Evolutionary conservation across 2,888 invertebrate genomes (phyloP).

Genomic region (Calameuta pallipes): DNA sequence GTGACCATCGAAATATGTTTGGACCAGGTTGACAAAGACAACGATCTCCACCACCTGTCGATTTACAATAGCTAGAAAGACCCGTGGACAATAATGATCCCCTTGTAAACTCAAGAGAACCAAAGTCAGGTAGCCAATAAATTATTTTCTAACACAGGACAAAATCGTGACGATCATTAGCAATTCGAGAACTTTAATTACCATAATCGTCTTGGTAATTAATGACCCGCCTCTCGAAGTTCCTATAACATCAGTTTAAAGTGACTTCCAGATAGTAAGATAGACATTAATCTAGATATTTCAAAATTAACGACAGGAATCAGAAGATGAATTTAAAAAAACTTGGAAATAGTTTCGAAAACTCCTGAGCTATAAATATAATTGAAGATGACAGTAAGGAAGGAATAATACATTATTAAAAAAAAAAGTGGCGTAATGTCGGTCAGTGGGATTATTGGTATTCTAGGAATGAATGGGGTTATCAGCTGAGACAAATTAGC

Average conservation of each 20-base stretch:
- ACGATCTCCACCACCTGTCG: neutral
- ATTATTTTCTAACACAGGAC: neutral
- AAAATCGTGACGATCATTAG: neutral
- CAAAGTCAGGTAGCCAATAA: neutral
- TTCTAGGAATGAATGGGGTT: neutral
- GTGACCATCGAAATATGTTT: neutral
- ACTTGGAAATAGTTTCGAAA: neutral
- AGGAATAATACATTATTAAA: neutral
- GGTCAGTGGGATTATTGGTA: neutral
- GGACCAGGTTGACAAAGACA: neutral
- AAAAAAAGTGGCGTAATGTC: neutral
- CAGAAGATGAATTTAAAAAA: neutral
- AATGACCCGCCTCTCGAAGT: neutral
- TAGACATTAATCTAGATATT: neutral
- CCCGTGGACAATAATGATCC: neutral
- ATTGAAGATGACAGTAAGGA: neutral
- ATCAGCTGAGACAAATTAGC: neutral
- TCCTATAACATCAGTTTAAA: neutral
- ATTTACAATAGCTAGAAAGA: neutral
- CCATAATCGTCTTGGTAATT: neutral
- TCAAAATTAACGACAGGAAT: neutral
- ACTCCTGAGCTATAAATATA: neutral
- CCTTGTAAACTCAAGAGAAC: neutral
- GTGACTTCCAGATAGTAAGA: neutral
- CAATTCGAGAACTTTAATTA: neutral